phyloP scores from a whole-genome alignment of 2,888 invertebrate genomes.

The Harpalus rubripes region DNA sequence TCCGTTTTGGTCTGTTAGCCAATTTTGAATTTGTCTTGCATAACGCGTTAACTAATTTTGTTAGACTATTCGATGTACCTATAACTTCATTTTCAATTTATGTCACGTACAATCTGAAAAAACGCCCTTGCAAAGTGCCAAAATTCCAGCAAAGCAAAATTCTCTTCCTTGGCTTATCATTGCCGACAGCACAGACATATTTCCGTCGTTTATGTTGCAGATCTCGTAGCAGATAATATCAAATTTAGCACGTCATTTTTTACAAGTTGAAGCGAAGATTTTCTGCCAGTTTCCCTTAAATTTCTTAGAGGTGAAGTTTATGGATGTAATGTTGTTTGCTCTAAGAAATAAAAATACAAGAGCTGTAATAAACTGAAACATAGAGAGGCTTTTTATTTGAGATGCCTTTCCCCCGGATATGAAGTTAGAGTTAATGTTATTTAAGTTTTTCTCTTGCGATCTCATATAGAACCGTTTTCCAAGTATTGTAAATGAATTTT shows the following conservation, averaged over 20 bases:
- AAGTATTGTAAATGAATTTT: constrained; percentile 32
- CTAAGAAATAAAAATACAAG: constrained; percentile 34
- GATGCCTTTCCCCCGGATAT: constrained; percentile 16
- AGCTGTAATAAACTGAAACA: constrained; percentile 40
- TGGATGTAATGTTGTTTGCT: constrained; percentile 40
- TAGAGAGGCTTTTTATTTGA: constrained; percentile 38
- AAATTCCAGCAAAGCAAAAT: constrained; percentile 6
- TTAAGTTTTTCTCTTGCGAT: constrained; percentile 32
- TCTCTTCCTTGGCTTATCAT: constrained; percentile 17
- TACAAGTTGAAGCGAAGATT: constrained; percentile 23
- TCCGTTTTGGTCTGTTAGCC: too few relatives aligned
- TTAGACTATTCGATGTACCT: too few relatives aligned
- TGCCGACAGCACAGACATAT: not conserved
- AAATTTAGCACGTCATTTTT: constrained; percentile 56
- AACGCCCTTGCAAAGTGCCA: constrained; percentile 19
- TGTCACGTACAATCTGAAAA: constrained; percentile 2
- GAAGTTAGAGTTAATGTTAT: constrained; percentile 32
- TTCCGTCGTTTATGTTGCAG: constrained; percentile 7
- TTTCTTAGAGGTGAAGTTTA: constrained; percentile 11
- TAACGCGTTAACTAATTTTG: too few relatives aligned
- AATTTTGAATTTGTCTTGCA: too few relatives aligned
- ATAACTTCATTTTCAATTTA: constrained; percentile 19
- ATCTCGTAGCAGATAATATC: constrained; percentile 45
- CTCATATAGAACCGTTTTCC: not conserved
- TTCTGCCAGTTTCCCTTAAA: constrained; percentile 44